Evolutionary conservation across 2,797 vertebrate genomes (phyloP), one percentile per base, ranked within the genome.

Genomic region (Varecia variegata): DNA sequence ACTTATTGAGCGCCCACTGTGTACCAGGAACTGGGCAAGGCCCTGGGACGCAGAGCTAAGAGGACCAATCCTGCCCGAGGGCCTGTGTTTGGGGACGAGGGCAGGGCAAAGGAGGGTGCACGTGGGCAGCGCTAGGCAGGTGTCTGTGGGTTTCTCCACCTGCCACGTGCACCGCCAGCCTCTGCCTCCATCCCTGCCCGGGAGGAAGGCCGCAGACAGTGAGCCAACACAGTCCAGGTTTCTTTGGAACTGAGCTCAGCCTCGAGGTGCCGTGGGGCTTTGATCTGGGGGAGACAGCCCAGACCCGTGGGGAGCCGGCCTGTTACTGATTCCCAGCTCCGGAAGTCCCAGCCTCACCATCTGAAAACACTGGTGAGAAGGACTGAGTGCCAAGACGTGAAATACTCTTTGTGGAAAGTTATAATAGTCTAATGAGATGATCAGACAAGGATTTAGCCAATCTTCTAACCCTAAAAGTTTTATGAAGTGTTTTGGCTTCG

Each of bases 291-390:
- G 40, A 47, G 70, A 43, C 20, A 20, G 73, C 1, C 0, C 40
- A 21, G 52, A 38, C 5, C 52, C 35, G 15, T 32, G 23, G 27
- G 47, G 21, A 52, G 58, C 45, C 0, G 1, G 30, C 11, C 38
- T n/a, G n/a, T 8, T 30, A 23, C 11, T 25, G 18, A 35, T n/a
- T 43, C 30, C 50, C 15, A 45, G 56, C 74, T 83, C 54, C 14
- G 45, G 27, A 88, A 58, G 82, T 71, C 93, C 92, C 70, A 77
- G 52, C 95, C 97, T 94, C 7, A 0, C 0, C 0, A 45, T 87
- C 79, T 94, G 65, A 96, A 94, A 90, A 87, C 21, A 13, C 50
- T 92, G 93, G 93, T 90, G 83, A 95, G 95, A 94, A 95, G 94
- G 77, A n/a, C 0, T 0, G 12, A 23, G 38, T 7, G 14, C 18